Evolutionary conservation across 2,797 vertebrate genomes (phyloP).

Genomic region (Rhinatrema bivittatum): DNA sequence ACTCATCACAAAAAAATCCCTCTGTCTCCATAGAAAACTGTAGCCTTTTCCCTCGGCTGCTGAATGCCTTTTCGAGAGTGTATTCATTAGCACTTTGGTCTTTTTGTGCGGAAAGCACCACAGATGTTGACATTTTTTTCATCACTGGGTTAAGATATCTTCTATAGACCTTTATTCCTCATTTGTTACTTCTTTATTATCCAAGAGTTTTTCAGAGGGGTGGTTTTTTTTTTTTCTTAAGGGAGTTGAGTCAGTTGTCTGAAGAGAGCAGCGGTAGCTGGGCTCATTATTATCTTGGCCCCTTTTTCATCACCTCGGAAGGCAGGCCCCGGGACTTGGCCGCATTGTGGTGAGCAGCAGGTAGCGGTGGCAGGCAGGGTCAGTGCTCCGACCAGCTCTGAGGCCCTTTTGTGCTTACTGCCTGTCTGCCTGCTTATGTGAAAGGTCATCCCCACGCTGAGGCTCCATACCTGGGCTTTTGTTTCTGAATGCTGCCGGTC

Average conservation of each 20-base stretch:
- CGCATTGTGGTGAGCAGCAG: slow-evolving; percentile 88
- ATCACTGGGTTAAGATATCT: slow-evolving; percentile 79
- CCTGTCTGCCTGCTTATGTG: slow-evolving; percentile 56
- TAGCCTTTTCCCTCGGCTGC: slow-evolving; percentile 70
- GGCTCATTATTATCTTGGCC: slow-evolving; percentile 68
- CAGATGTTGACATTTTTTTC: slow-evolving; percentile 91
- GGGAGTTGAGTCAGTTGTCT: slow-evolving; percentile 52
- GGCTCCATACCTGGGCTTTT: slow-evolving; percentile 71
- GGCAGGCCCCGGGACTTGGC: slow-evolving; percentile 58
- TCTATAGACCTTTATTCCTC: slow-evolving; percentile 85
- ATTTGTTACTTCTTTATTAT: slow-evolving; percentile 85
- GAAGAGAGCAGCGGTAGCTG: slow-evolving; percentile 78
- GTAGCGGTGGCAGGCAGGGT: slow-evolving; percentile 68
- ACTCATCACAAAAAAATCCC: slow-evolving; percentile 49
- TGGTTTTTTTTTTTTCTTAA: slow-evolving; percentile 35
- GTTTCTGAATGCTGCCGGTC: slow-evolving; percentile 25
- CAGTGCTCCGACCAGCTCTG: slow-evolving; percentile 50
- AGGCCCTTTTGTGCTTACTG: slow-evolving; percentile 69
- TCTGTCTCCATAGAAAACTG: slow-evolving; percentile 60
- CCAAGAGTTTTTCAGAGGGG: slow-evolving; percentile 51
- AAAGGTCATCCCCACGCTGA: slow-evolving; percentile 69
- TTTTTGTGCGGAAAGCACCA: slow-evolving; percentile 67
- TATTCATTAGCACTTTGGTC: slow-evolving; percentile 55
- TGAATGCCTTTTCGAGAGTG: slow-evolving; percentile 63
- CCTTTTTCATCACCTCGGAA: slow-evolving; percentile 58